Percentiles rank a stretch among this genome's conserved stretches.
These are phyloP conservation scores for Diadema setosum DNA, from an alignment of 35 echinoderm and acorn worm species.

Conservation along the genomic window DNA sequence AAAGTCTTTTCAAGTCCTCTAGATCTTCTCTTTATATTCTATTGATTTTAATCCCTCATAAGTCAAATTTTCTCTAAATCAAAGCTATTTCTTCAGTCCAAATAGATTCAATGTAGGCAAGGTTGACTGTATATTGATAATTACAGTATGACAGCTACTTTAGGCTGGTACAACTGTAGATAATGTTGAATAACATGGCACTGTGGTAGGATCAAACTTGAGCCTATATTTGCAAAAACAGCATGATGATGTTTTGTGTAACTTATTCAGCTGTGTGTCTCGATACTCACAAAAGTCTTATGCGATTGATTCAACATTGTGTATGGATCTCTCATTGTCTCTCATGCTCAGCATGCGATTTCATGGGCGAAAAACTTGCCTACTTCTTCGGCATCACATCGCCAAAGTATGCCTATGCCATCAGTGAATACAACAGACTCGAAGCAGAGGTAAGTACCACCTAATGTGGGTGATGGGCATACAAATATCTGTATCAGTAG, in stretches of 20 bases:
- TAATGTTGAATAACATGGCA: background rate
- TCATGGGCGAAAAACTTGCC: slow-evolving; percentile 86
- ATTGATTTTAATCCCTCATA: no score
- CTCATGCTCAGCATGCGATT: slow-evolving; percentile 83
- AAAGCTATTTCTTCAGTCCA: no score
- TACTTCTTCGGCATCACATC: slow-evolving; percentile 95
- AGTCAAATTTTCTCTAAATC: no score
- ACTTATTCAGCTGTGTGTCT: background rate
- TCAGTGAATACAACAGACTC: slow-evolving; percentile 93
- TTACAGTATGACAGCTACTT: no score
- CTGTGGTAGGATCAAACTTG: background rate
- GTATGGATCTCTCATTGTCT: background rate
- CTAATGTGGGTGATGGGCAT: no score
- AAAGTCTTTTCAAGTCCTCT: no score
- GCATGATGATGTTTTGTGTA: background rate
- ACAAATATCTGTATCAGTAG: no score
- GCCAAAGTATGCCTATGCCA: slow-evolving; percentile 95
- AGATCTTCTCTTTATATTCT: no score
- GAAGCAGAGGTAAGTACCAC: slow-evolving; percentile 69
- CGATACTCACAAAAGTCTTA: background rate
- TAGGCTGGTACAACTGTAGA: no score
- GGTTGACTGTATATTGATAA: no score
- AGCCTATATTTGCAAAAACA: background rate
- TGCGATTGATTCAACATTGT: background rate
- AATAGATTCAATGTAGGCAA: no score